phyloP scores from a whole-genome alignment of 1,140 invertebrate species.

The Aphidius gifuensis region DNA sequence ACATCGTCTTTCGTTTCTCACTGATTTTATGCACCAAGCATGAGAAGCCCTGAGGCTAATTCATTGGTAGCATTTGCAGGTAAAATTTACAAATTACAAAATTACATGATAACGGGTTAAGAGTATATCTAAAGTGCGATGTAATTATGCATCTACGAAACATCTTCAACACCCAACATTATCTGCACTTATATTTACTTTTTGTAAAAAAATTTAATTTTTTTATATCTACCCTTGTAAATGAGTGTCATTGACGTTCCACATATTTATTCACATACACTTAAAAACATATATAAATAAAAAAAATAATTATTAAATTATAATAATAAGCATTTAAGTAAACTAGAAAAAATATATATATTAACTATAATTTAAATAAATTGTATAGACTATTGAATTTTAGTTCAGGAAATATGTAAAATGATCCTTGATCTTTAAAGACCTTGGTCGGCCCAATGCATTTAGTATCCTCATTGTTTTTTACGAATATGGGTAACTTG shows the following conservation, averaged over 20 bases:
- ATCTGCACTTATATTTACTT: slow-evolving; percentile 5
- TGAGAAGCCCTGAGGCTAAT: not conserved
- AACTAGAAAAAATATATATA: too few species aligned
- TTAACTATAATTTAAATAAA: too few species aligned
- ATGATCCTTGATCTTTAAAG: not conserved
- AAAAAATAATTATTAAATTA: too few species aligned
- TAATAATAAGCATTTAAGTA: too few species aligned
- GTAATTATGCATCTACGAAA: slow-evolving; percentile 36
- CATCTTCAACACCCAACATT: slow-evolving; percentile 31
- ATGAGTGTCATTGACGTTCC: too few species aligned
- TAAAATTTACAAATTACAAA: slow-evolving; percentile 43
- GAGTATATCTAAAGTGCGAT: slow-evolving; percentile 28
- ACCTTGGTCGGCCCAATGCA: not conserved
- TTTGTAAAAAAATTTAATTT: too few species aligned
- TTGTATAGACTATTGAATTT: not conserved
- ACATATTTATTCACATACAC: too few species aligned
- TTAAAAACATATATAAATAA: too few species aligned
- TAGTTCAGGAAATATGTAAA: not conserved
- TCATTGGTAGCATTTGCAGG: slow-evolving; percentile 21
- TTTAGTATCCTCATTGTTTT: slow-evolving; percentile 14
- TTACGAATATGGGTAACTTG: slow-evolving; percentile 10
- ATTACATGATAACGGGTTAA: slow-evolving; percentile 42
- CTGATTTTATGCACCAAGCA: too few species aligned
- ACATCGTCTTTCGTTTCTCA: too few species aligned
- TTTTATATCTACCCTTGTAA: not conserved